A percentile compares a stretch with the other conserved stretches of the same genome.
Conservation (phyloP, 2,113 vertebrate genomes). For the Parotia lawesii region DNA sequence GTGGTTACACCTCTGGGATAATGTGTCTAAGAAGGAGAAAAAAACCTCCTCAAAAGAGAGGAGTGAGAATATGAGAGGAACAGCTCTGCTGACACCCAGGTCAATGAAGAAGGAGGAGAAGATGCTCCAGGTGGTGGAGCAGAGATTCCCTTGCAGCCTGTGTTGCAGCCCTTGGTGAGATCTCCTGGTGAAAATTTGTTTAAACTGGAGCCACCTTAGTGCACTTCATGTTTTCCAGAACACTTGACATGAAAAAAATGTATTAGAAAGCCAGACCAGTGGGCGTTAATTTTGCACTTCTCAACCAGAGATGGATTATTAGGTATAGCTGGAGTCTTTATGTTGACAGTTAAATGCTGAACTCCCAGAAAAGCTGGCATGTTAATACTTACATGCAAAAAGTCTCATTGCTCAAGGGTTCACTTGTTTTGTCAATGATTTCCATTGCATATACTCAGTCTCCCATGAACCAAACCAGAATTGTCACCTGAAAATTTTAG, state of each 20-base stretch:
- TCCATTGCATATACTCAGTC: background rate
- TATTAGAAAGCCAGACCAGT: background rate
- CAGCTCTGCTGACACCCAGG: background rate
- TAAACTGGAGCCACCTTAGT: background rate
- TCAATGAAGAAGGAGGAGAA: background rate
- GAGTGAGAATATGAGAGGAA: background rate
- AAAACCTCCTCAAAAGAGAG: background rate
- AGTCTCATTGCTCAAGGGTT: constrained; percentile 6
- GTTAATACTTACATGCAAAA: constrained; percentile 1
- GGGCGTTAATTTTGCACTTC: constrained; percentile 28
- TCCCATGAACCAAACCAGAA: background rate
- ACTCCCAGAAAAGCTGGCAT: background rate
- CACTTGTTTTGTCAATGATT: background rate
- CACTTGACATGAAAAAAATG: background rate
- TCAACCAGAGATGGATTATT: constrained; percentile 9
- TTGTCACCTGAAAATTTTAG: background rate
- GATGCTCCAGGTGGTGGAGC: background rate
- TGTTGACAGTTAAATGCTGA: constrained; percentile 27
- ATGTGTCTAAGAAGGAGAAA: background rate
- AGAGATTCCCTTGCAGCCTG: background rate
- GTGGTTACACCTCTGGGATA: background rate
- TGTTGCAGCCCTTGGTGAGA: background rate
- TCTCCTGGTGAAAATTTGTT: background rate
- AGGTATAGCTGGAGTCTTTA: background rate
- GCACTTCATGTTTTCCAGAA: background rate